phyloP scores from a whole-genome alignment of 2,113 vertebrate genomes.

The Poeciliopsis prolifica region DNA sequence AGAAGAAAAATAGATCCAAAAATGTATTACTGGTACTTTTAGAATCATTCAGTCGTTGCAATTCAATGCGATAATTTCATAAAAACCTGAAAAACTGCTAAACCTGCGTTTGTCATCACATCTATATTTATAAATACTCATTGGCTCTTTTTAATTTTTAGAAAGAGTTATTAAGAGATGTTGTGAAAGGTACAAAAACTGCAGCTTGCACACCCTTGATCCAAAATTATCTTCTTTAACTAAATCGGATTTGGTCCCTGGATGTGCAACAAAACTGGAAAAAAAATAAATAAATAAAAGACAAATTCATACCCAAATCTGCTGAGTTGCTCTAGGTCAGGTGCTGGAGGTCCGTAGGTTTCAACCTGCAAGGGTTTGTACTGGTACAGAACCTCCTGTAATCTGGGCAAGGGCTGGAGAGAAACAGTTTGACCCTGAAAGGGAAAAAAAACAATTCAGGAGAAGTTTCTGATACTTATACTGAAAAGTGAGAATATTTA shows the following conservation, averaged over 20 bases:
- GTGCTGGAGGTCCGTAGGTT: conserved; percentile 87
- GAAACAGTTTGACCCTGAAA: conserved; percentile 89
- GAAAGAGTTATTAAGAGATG: too few species aligned
- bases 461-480: conserved; percentile 16
- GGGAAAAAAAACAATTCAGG: conserved; percentile 14
- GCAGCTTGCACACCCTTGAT: too few species aligned
- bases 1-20: too few species aligned
- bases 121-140: too few species aligned
- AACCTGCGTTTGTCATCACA: too few species aligned
- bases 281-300: background rate
- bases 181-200: too few species aligned
- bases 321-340: conserved; percentile 86
- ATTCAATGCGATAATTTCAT: too few species aligned
- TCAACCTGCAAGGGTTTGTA: conserved; percentile 88
- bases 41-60: too few species aligned
- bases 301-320: conserved; percentile 85
- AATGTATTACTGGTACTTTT: too few species aligned
- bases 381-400: conserved; percentile 88
- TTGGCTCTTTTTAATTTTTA: too few species aligned
- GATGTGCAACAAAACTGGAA: background rate
- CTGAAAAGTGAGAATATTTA: conserved; percentile 24
- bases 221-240: background rate
- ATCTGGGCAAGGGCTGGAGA: conserved; percentile 83
- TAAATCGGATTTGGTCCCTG: background rate
- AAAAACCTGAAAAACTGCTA: too few species aligned